These are phyloP conservation scores for Nothoprocta perdicaria DNA, from an alignment of 2,113 vertebrate species.

Conservation along the genomic window DNA sequence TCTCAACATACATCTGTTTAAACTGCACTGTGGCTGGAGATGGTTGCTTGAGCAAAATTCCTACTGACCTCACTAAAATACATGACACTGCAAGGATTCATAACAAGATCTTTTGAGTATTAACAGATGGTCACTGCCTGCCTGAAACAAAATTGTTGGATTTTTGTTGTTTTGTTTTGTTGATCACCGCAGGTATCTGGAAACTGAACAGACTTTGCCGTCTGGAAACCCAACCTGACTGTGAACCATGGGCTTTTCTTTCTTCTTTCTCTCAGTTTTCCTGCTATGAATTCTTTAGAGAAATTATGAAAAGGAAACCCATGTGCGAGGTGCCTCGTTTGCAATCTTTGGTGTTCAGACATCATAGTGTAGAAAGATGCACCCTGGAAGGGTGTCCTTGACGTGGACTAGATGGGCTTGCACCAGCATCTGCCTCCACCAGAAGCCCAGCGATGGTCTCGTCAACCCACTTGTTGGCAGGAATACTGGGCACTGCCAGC, in stretches of 20 bases:
- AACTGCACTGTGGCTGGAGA: not conserved
- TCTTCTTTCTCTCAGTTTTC: constrained; percentile 19
- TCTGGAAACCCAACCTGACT: constrained; percentile 64
- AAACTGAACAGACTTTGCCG: constrained; percentile 62
- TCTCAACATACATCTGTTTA: constrained; percentile 26
- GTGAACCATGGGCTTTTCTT: constrained; percentile 41
- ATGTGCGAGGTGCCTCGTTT: not conserved
- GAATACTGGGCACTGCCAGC: constrained; percentile 41
- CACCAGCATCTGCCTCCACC: not conserved
- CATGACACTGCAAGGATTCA: constrained; percentile 56
- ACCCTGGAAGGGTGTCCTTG: not conserved
- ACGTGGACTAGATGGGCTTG: not conserved
- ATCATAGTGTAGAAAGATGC: not conserved
- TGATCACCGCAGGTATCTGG: constrained; percentile 72
- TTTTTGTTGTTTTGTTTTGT: constrained; percentile 37
- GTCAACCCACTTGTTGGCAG: constrained; percentile 54
- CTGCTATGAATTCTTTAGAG: constrained; percentile 10
- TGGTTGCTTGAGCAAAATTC: constrained; percentile 61
- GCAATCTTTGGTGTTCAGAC: constrained; percentile 5
- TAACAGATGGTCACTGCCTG: constrained; percentile 72
- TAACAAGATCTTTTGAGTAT: constrained; percentile 71
- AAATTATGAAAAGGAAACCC: not conserved
- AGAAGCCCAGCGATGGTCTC: not conserved
- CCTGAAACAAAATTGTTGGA: constrained; percentile 70
- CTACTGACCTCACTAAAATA: constrained; percentile 62